Evolutionary conservation across 2,888 invertebrate species (phyloP).

Genomic region (Ptychoptera contaminata): DNA sequence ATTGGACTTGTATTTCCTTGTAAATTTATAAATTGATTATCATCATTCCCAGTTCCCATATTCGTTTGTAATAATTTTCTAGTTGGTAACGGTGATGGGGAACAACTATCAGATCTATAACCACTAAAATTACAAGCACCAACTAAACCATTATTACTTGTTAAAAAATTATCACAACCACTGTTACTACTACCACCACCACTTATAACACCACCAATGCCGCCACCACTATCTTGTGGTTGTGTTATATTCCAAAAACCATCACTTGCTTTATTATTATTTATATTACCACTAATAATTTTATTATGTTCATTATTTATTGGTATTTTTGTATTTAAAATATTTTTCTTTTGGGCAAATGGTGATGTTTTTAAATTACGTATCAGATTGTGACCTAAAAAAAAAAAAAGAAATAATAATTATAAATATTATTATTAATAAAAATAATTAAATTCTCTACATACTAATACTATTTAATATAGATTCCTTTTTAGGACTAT

Average conservation of each 20-base stretch:
- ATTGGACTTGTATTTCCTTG: conserved; percentile 64
- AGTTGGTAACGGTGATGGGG: conserved; percentile 11
- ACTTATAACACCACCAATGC: conserved; percentile 8
- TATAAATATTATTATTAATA: background rate
- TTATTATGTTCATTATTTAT: background rate
- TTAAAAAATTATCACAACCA: background rate
- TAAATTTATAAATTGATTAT: conserved; percentile 17
- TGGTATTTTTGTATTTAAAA: background rate
- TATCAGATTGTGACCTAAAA: conserved; percentile 23
- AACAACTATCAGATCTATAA: conserved; percentile 5
- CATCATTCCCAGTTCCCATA: conserved; percentile 14
- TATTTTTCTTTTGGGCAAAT: background rate
- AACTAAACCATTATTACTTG: conserved; percentile 2
- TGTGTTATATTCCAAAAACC: conserved; percentile 14
- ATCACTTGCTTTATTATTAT: conserved; percentile 4
- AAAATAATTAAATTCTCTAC: conserved; percentile 2
- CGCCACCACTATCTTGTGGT: conserved; percentile 16
- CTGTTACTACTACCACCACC: conserved; percentile 11
- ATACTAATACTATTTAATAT: conserved; percentile 27
- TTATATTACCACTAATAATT: background rate
- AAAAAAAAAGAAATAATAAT: conserved; percentile 1
- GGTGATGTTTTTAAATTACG: conserved; percentile 24
- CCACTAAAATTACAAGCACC: background rate
- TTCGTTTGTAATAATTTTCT: conserved; percentile 19
- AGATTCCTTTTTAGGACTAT: conserved; percentile 25